These are phyloP conservation scores for Drosophila pegasa DNA, from an alignment of 2,888 invertebrate species.

Conservation along the genomic window DNA sequence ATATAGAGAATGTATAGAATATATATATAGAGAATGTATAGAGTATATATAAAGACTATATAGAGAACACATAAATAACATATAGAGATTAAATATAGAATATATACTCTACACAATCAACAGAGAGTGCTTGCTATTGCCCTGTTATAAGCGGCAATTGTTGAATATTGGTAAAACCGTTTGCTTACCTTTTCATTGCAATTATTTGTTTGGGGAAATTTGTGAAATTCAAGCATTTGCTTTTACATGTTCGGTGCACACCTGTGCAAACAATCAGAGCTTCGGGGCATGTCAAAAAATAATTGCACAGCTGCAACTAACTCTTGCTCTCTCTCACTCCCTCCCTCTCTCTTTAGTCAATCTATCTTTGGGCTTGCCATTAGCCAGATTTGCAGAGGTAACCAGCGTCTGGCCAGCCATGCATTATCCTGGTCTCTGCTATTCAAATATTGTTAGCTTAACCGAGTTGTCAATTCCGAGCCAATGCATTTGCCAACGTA, in stretches of 20 bases:
- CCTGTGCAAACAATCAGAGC: slow-evolving; percentile 33
- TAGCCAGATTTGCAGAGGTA: slow-evolving; percentile 59
- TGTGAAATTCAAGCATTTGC: slow-evolving; percentile 42
- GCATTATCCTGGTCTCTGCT: slow-evolving; percentile 53
- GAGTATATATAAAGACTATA: no score
- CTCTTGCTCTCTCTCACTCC: not conserved
- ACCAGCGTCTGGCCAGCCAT: slow-evolving; percentile 48
- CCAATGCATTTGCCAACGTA: slow-evolving; percentile 63
- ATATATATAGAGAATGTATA: no score
- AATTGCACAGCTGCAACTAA: slow-evolving; percentile 34
- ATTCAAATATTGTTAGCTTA: slow-evolving; percentile 75
- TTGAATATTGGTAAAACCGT: slow-evolving; percentile 3
- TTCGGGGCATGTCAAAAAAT: slow-evolving; percentile 43
- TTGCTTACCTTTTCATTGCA: slow-evolving; percentile 17
- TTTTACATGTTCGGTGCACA: slow-evolving; percentile 33
- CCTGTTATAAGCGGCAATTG: slow-evolving; percentile 6
- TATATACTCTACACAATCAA: not conserved
- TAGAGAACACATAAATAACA: no score
- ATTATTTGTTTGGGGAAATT: slow-evolving; percentile 32
- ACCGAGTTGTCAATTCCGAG: slow-evolving; percentile 75
- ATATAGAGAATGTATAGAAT: no score
- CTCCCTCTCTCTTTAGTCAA: not conserved
- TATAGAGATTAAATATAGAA: no score
- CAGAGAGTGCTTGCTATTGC: not conserved
- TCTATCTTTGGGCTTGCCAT: slow-evolving; percentile 35